phyloP scores from a whole-genome alignment of 2,888 invertebrate genomes.

The Galerucella pusilla region DNA sequence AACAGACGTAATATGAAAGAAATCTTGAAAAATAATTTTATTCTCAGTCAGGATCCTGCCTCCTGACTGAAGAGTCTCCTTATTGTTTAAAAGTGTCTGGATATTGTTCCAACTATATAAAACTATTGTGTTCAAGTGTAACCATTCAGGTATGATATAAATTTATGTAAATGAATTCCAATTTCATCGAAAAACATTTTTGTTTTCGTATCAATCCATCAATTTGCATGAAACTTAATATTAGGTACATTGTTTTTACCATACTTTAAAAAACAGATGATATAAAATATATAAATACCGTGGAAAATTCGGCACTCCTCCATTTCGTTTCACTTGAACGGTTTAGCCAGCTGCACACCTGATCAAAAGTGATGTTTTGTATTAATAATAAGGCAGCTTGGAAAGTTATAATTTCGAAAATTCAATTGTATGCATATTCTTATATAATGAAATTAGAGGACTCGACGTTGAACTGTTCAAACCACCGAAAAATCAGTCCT shows the following conservation, averaged over 20 bases:
- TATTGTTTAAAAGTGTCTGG: too few species aligned
- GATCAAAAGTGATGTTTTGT: slow-evolving; percentile 4
- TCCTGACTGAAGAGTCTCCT: too few species aligned
- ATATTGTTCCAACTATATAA: too few species aligned
- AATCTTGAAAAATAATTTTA: too few species aligned
- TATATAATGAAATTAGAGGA: too few species aligned
- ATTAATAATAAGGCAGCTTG: slow-evolving; percentile 1
- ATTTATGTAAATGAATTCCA: background rate
- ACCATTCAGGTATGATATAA: background rate
- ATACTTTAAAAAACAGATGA: slow-evolving; percentile 1
- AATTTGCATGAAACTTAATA: background rate
- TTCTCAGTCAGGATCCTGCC: too few species aligned
- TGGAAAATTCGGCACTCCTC: background rate
- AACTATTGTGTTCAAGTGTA: too few species aligned
- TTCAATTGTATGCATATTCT: too few species aligned
- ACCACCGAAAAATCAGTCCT: too few species aligned
- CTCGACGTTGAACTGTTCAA: too few species aligned
- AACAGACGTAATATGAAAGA: too few species aligned
- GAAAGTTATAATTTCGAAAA: background rate
- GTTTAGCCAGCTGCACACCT: background rate
- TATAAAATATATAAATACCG: background rate
- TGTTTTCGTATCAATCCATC: background rate
- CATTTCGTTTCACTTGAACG: background rate
- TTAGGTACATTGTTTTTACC: background rate
- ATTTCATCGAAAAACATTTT: background rate